Evolutionary conservation across 2,113 vertebrate genomes (phyloP).

Genomic region (Mirza zaza): DNA sequence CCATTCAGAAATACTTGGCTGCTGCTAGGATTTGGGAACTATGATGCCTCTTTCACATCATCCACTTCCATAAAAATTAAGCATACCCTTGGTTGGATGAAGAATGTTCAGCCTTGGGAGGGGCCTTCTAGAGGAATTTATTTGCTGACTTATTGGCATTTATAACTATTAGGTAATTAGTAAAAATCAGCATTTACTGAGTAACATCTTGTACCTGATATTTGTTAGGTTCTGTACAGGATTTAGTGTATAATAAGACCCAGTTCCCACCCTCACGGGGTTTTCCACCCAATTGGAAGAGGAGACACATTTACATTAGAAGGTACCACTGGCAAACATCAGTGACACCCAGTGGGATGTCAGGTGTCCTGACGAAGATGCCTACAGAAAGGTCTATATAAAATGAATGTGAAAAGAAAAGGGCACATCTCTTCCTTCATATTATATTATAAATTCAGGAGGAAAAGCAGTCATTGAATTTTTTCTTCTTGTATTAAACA

Average conservation of each 20-base stretch:
- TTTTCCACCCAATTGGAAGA: background rate
- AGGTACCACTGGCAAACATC: background rate
- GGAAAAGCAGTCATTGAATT: background rate
- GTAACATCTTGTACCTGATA: background rate
- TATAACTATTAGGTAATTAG: background rate
- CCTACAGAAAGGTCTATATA: background rate
- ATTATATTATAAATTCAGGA: background rate
- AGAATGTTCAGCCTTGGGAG: background rate
- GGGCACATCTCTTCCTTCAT: background rate
- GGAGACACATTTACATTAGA: background rate
- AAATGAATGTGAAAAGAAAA: background rate
- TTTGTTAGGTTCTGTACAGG: background rate
- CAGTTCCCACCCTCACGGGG: background rate
- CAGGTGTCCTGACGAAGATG: background rate
- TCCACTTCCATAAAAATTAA: background rate
- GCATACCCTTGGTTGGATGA: rapidly evolving
- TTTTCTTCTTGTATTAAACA: background rate
- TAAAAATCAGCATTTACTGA: background rate
- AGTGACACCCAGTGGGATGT: rapidly evolving
- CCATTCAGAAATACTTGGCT: background rate
- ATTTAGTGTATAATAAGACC: background rate
- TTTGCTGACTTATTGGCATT: background rate
- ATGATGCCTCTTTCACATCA: rapidly evolving
- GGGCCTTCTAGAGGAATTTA: background rate
- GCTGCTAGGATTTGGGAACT: background rate